A percentile compares a stretch with the other conserved stretches of the same genome.
Evolutionary conservation across 2,113 vertebrate genomes (phyloP).

Genomic region (Otus sunia): DNA sequence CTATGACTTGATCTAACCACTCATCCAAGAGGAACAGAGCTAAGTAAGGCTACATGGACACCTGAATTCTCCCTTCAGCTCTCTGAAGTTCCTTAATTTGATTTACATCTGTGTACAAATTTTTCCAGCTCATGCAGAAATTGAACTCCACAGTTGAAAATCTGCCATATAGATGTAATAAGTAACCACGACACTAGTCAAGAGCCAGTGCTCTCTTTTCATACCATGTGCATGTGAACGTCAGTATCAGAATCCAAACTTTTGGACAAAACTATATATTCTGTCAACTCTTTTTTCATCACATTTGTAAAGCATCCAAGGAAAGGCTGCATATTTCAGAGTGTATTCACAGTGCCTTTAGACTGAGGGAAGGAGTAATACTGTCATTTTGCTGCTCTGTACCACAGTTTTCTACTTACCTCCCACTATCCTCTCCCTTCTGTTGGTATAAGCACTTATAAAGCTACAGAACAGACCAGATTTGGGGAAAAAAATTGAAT

Average conservation of each 20-base stretch:
- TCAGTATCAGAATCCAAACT: background rate
- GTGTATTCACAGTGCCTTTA: background rate
- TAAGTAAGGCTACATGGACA: background rate
- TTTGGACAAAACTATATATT: background rate
- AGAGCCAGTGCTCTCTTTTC: background rate
- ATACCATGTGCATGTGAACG: background rate
- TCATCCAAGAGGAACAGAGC: background rate
- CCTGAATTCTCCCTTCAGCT: background rate
- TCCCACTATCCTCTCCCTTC: background rate
- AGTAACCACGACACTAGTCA: background rate
- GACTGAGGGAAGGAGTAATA: background rate
- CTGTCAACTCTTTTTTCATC: background rate
- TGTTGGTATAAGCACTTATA: background rate
- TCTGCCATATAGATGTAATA: background rate
- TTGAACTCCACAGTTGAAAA: background rate
- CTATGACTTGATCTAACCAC: background rate
- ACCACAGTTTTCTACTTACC: background rate
- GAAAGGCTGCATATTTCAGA: background rate
- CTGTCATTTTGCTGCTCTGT: background rate
- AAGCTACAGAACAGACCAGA: background rate
- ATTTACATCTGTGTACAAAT: background rate
- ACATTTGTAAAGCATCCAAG: background rate
- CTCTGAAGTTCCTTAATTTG: background rate
- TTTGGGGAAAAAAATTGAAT: background rate
- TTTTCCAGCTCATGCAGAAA: background rate